A percentile compares a stretch with the other conserved stretches of the same genome.
Evolutionary conservation across 2,113 vertebrate species (phyloP).

Genomic region (Nematolebias whitei): DNA sequence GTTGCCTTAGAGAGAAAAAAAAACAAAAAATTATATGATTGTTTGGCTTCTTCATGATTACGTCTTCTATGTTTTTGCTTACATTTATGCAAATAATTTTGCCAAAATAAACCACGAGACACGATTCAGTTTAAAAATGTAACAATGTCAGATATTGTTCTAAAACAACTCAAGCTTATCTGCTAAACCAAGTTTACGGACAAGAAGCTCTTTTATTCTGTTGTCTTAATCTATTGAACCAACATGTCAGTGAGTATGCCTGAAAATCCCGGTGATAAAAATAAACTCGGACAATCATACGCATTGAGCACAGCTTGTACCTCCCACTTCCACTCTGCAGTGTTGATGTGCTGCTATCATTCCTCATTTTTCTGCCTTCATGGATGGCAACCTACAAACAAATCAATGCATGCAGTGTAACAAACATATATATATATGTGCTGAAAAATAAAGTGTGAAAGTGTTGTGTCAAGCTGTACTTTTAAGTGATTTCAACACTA

Average conservation of each 20-base stretch:
- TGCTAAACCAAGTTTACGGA: slow-evolving; percentile 38
- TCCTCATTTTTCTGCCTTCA: slow-evolving; percentile 12
- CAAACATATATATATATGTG: slow-evolving; percentile 10
- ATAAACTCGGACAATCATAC: slow-evolving; percentile 32
- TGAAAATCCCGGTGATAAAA: slow-evolving; percentile 39
- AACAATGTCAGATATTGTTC: slow-evolving; percentile 17
- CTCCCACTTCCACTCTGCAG: slow-evolving; percentile 44
- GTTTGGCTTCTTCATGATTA: background rate
- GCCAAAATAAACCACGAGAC: background rate
- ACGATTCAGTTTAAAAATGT: background rate
- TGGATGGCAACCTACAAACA: slow-evolving; percentile 30
- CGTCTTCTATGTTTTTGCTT: too few relatives aligned
- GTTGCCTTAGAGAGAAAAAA: too few relatives aligned
- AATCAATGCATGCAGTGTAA: slow-evolving; percentile 25
- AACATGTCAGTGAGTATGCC: slow-evolving; percentile 41
- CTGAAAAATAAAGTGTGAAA: slow-evolving; percentile 21
- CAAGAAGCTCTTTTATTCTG: slow-evolving; percentile 32
- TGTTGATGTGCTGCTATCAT: slow-evolving; percentile 21
- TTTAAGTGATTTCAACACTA: slow-evolving; percentile 15
- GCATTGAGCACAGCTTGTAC: slow-evolving; percentile 27
- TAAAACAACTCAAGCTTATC: slow-evolving; percentile 18
- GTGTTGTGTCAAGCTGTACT: slow-evolving; percentile 23
- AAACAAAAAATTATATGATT: background rate
- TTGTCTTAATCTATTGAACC: slow-evolving; percentile 36
- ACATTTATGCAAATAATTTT: background rate